Conservation (phyloP, 2,888 invertebrate species). For the Dendrolimus houi region DNA sequence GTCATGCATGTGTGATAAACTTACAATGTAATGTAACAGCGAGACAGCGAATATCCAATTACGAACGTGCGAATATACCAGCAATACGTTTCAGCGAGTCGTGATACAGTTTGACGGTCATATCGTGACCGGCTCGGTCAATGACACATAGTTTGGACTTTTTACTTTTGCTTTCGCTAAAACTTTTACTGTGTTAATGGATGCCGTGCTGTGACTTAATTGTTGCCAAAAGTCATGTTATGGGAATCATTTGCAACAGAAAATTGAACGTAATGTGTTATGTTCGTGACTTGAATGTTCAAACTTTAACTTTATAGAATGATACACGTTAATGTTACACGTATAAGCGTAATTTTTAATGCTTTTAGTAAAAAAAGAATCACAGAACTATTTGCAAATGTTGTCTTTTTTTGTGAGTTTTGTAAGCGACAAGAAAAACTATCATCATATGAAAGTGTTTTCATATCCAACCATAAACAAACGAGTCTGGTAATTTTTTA, state of each 20-base stretch:
- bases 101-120: slow-evolving; percentile 27
- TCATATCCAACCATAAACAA: too few relatives aligned
- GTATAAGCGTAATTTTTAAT: too few relatives aligned
- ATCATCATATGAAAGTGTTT: too few relatives aligned
- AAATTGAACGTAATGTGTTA: slow-evolving; percentile 3
- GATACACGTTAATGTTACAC: too few relatives aligned
- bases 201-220: slow-evolving; percentile 17
- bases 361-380: too few relatives aligned
- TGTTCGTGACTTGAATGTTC: not conserved
- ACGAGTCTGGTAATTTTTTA: too few relatives aligned
- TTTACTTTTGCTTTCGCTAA: slow-evolving; percentile 51
- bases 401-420: too few relatives aligned
- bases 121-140: slow-evolving; percentile 35
- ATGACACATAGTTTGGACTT: slow-evolving; percentile 22
- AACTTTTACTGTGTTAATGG: slow-evolving; percentile 29
- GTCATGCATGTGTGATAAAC: slow-evolving; percentile 23
- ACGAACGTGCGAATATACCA: slow-evolving; percentile 16
- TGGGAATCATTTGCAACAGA: slow-evolving; percentile 5
- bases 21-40: slow-evolving; percentile 14
- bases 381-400: too few relatives aligned
- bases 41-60: slow-evolving; percentile 16
- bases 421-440: too few relatives aligned
- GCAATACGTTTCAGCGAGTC: slow-evolving; percentile 10
- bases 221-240: slow-evolving; percentile 9
- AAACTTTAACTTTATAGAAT: too few relatives aligned